phyloP scores from a whole-genome alignment of 2,888 invertebrate species.

The Nomada goodeniana region DNA sequence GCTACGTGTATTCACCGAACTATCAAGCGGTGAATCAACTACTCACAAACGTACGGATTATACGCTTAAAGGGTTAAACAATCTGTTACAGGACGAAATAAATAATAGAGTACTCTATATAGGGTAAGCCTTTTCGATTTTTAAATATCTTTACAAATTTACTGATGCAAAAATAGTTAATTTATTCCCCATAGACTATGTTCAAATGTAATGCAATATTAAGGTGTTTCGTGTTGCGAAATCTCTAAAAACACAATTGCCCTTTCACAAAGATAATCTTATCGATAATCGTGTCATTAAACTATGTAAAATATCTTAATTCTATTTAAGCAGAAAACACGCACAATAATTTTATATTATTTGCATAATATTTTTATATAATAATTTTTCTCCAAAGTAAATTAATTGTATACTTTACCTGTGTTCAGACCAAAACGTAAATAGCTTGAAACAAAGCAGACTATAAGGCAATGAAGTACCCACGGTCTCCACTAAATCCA shows the following conservation, averaged over 20 bases:
- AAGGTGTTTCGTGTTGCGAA: neutral
- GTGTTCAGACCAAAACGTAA: conserved; percentile 53
- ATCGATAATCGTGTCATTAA: neutral
- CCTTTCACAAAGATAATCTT: neutral
- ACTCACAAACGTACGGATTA: too few species aligned
- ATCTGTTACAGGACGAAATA: neutral
- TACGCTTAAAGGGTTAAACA: neutral
- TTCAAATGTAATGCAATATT: too few species aligned
- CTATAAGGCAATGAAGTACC: conserved; percentile 55
- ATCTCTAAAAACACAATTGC: neutral
- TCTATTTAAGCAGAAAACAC: neutral
- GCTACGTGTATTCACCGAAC: too few species aligned
- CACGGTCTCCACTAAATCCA: conserved; percentile 52
- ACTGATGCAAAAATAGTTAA: too few species aligned
- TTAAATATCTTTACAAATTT: too few species aligned
- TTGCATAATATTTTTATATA: neutral
- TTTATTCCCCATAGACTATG: too few species aligned
- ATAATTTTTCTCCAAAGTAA: neutral
- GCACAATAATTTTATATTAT: neutral
- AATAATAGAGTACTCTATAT: too few species aligned
- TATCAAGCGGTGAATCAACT: too few species aligned
- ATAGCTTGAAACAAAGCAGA: conserved; percentile 49
- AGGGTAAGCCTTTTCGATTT: too few species aligned
- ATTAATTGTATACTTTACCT: conserved; percentile 38
- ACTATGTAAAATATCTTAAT: neutral